Conservation (phyloP, 2,888 invertebrate genomes). For the Orthosia gothica region DNA sequence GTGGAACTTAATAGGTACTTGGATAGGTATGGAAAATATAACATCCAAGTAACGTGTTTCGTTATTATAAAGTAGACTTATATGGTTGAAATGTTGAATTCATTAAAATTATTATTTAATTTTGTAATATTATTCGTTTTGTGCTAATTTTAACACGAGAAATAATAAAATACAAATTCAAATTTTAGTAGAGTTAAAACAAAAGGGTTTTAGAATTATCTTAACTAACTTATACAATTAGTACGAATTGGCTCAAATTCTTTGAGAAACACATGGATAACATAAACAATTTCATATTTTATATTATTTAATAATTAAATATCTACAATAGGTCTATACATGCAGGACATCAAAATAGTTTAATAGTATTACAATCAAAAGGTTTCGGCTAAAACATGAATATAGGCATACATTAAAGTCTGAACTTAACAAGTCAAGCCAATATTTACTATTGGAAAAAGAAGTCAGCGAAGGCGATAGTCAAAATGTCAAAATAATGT, state of each 20-base stretch:
- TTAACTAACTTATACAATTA: neutral
- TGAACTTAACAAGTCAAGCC: too few species aligned
- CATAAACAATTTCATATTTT: neutral
- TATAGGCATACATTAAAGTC: too few species aligned
- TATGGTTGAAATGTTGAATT: constrained; percentile 44
- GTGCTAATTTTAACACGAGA: constrained; percentile 44
- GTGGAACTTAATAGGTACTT: constrained; percentile 38
- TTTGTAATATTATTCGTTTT: neutral
- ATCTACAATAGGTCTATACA: neutral
- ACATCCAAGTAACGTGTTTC: constrained; percentile 39
- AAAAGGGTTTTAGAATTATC: neutral
- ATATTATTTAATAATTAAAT: too few species aligned
- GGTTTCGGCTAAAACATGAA: too few species aligned
- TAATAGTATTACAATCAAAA: too few species aligned
- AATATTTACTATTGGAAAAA: too few species aligned
- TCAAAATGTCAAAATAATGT: too few species aligned
- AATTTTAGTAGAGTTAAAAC: neutral
- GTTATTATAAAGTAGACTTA: constrained; percentile 20
- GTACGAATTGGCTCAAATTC: neutral
- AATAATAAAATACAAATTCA: neutral
- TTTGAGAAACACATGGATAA: neutral
- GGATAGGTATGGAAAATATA: constrained; percentile 34
- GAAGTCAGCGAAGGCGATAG: too few species aligned
- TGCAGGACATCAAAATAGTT: neutral
- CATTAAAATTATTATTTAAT: constrained; percentile 13